Conservation (phyloP, 2,888 invertebrate genomes). For the Trissolcus japonicus region DNA sequence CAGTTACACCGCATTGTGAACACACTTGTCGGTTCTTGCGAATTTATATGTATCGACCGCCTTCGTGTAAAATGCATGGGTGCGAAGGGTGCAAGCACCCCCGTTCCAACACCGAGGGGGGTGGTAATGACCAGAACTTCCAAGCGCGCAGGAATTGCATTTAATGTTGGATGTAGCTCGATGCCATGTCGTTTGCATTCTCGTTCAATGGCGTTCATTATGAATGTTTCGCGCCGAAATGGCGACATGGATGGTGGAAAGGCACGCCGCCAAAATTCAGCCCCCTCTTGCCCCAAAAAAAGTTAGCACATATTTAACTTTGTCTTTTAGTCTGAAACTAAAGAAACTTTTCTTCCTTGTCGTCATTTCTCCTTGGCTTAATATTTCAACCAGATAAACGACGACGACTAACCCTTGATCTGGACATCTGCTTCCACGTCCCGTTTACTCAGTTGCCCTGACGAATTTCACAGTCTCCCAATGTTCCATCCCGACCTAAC, state of each 20-base stretch:
- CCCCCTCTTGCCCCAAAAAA: neutral
- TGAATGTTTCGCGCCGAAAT: slow-evolving; percentile 25
- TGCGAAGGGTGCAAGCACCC: slow-evolving; percentile 64
- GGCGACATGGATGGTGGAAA: neutral
- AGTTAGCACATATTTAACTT: slow-evolving; percentile 7
- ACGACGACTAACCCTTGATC: slow-evolving; percentile 35
- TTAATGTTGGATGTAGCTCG: slow-evolving; percentile 61
- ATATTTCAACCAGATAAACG: slow-evolving; percentile 44
- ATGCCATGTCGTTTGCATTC: slow-evolving; percentile 22
- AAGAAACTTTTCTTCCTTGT: slow-evolving; percentile 6
- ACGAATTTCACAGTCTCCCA: slow-evolving; percentile 44
- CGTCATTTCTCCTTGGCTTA: slow-evolving; percentile 8
- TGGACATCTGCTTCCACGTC: slow-evolving; percentile 50
- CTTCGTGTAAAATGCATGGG: slow-evolving; percentile 65
- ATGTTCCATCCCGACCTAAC: slow-evolving; percentile 62
- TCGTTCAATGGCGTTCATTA: slow-evolving; percentile 32
- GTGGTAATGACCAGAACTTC: slow-evolving; percentile 65
- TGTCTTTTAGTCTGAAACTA: neutral
- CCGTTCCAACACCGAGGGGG: slow-evolving; percentile 59
- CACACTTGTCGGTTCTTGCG: slow-evolving; percentile 26
- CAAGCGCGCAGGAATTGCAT: slow-evolving; percentile 64
- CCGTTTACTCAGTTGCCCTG: slow-evolving; percentile 38
- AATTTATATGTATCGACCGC: slow-evolving; percentile 69
- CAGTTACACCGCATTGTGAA: slow-evolving; percentile 3
- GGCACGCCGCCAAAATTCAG: slow-evolving; percentile 26